These are phyloP conservation scores for Masticophis lateralis DNA, from an alignment of 2,797 vertebrate genomes.

Conservation along the genomic window DNA sequence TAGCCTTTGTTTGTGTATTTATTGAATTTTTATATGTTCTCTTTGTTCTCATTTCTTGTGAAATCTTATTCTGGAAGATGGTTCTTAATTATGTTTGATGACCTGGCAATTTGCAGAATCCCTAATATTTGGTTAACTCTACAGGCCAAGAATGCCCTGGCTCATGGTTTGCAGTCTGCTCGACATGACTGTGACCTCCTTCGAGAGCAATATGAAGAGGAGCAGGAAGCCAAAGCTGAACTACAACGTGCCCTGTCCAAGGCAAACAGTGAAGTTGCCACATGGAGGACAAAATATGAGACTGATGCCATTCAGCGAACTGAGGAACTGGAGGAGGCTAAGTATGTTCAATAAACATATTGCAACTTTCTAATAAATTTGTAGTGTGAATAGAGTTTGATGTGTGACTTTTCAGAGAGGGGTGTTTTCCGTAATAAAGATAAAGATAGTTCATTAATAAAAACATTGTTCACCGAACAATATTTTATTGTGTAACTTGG, in stretches of 20 bases:
- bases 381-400: background rate
- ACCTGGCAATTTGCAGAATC: rapidly evolving
- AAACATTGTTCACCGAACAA: background rate
- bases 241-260: slow-evolving; percentile 74
- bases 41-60: background rate
- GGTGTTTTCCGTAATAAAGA: background rate
- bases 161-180: slow-evolving; percentile 84
- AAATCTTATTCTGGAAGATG: background rate
- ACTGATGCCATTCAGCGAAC: slow-evolving; percentile 80
- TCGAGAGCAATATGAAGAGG: slow-evolving; percentile 86
- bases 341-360: slow-evolving; percentile 52
- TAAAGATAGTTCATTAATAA: background rate
- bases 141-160: slow-evolving; percentile 85
- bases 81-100: background rate
- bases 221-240: slow-evolving; percentile 72
- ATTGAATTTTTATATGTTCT: background rate
- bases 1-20: background rate
- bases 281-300: slow-evolving; percentile 76
- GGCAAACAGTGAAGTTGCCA: slow-evolving; percentile 74
- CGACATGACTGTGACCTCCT: slow-evolving; percentile 90
- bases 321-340: slow-evolving; percentile 90
- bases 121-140: background rate
- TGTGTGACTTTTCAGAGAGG: background rate
- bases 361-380: background rate
- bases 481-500: background rate